Conservation (phyloP, 1,140 invertebrate genomes). For the Luehdorfia chinensis region DNA sequence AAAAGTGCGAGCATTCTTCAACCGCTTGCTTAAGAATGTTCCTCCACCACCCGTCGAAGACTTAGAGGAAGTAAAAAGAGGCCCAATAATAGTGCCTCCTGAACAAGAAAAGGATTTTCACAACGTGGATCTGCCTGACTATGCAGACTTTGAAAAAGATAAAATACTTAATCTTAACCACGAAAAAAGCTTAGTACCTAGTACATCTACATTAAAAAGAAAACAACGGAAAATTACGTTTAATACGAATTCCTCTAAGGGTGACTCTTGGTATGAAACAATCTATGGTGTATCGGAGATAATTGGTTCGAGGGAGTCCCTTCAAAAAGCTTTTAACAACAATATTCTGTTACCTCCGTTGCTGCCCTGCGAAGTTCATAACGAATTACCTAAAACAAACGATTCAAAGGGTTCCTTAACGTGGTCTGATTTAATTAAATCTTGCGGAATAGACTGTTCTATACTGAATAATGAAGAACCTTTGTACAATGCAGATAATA, state of each 20-base stretch:
- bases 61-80: constrained; percentile 12
- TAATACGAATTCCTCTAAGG: constrained; percentile 31
- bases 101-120: constrained; percentile 28
- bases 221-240: constrained; percentile 34
- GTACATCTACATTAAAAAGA: constrained; percentile 51
- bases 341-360: constrained; percentile 4
- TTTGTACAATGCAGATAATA: constrained; percentile 29
- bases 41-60: constrained; percentile 51
- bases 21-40: constrained; percentile 44
- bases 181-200: constrained; percentile 26
- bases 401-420: constrained; percentile 39
- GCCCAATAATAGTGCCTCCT: constrained; percentile 24
- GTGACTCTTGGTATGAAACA: constrained; percentile 58
- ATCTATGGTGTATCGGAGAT: constrained; percentile 57
- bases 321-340: constrained; percentile 19
- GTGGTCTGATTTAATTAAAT: constrained; percentile 53
- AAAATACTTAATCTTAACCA: constrained; percentile 29
- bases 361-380: neutral
- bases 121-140: constrained; percentile 49
- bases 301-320: constrained; percentile 26
- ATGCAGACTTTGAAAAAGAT: constrained; percentile 51
- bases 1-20: constrained; percentile 45
- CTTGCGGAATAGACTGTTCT: constrained; percentile 41
- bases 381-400: neutral
- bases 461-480: constrained; percentile 32